Evolutionary conservation across 2,888 invertebrate species (phyloP).

Genomic region (Lasioglossum zephyrum): DNA sequence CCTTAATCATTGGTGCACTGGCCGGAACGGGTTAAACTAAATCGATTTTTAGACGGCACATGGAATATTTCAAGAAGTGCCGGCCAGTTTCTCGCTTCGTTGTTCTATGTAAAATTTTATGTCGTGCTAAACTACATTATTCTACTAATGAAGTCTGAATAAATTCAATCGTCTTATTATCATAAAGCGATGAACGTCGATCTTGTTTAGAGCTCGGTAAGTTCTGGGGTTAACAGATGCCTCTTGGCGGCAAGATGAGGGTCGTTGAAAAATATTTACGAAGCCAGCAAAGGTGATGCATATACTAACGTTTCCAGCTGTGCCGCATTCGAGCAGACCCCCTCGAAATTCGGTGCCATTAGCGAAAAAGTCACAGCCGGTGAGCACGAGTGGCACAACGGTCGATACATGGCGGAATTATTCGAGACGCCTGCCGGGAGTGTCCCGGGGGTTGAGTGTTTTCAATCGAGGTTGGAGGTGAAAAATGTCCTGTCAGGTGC

Average conservation of each 20-base stretch:
- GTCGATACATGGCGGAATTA: constrained; percentile 49
- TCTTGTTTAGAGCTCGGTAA: background rate
- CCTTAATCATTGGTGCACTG: no score
- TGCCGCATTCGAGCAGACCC: background rate
- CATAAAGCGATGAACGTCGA: no score
- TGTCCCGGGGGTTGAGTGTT: constrained; percentile 37
- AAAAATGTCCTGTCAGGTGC: constrained; percentile 68
- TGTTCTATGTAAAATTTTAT: background rate
- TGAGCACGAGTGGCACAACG: constrained; percentile 42
- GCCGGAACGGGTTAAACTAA: no score
- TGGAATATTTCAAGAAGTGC: no score
- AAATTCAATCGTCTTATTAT: no score
- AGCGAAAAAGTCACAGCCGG: constrained; percentile 43
- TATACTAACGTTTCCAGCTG: background rate
- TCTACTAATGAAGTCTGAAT: background rate
- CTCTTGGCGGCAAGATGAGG: background rate
- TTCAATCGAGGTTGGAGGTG: constrained; percentile 51
- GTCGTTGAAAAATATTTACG: background rate
- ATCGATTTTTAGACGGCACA: no score
- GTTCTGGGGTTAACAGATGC: background rate
- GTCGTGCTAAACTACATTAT: background rate
- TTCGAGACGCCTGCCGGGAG: constrained; percentile 31
- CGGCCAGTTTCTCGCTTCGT: no score
- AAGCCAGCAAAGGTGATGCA: background rate
- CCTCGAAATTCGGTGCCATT: constrained; percentile 27